These are phyloP conservation scores for Tuberolachnus salignus DNA, from an alignment of 2,888 invertebrate species.

Conservation along the genomic window DNA sequence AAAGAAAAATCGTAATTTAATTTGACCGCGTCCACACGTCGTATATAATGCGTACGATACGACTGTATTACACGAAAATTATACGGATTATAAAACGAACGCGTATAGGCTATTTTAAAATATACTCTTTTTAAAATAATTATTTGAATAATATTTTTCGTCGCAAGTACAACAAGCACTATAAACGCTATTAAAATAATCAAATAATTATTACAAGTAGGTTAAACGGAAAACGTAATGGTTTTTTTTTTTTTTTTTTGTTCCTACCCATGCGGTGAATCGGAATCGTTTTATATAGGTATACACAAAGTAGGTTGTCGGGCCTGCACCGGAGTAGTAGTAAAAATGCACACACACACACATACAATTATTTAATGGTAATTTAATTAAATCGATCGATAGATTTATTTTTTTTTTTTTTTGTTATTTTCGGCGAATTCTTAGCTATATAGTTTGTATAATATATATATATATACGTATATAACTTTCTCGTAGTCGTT, in stretches of 20 bases:
- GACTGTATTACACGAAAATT: not conserved
- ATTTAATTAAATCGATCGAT: constrained; percentile 24
- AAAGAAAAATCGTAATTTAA: no score
- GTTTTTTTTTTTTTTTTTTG: no score
- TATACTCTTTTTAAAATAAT: not conserved
- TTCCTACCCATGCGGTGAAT: constrained; percentile 16
- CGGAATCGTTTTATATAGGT: constrained; percentile 13
- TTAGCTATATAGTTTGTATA: no score
- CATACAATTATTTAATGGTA: not conserved
- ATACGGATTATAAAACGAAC: not conserved
- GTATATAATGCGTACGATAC: no score
- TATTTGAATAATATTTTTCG: not conserved
- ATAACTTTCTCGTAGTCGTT: not conserved
- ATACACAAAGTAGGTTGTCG: constrained; percentile 39
- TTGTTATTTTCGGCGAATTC: not conserved
- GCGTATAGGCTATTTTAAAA: not conserved
- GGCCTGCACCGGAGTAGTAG: not conserved
- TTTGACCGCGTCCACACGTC: not conserved
- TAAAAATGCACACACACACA: not conserved
- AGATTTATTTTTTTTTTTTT: not conserved
- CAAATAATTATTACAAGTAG: constrained; percentile 27
- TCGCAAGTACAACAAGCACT: not conserved
- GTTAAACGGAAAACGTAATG: constrained; percentile 37
- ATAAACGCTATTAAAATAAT: not conserved
- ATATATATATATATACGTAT: no score